Evolutionary conservation across 2,113 vertebrate species (phyloP), one percentile per base, ranked within the genome.

Genomic region (Neotoma lepida): DNA sequence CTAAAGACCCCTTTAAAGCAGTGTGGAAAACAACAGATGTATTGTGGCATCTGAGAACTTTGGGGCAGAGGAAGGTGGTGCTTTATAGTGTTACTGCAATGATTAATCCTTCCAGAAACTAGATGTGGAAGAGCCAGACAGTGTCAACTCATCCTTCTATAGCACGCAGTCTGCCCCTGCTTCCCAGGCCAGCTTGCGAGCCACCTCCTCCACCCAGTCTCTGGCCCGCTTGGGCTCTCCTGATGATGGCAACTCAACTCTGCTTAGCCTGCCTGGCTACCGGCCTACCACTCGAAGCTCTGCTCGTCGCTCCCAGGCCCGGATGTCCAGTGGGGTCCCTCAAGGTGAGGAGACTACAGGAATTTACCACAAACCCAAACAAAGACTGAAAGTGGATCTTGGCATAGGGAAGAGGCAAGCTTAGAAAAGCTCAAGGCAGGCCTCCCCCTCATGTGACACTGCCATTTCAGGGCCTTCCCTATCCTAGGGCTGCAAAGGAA

Each of bases 241-340:
- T 0, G 96, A 98, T 0, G 99, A 98, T 0, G 85, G 96, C 54
- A 97, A 97, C 13, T 98, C 99, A 0, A 97, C 98, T 0, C 98
- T 99, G 56, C 97, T 98, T 49, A 98, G 98, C 61, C 98, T 99
- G 18, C 99, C 99, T 0, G 99, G 99, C 2, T 99, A 99, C 97
- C 98, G 99, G 14, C 98, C 98, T 0, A 98, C 98, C 46, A 99
- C 99, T 9, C 98, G 98, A 7, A 97, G 98, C 73, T 98, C 98
- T 49, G 70, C 97, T 73, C 85, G 97, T 33, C 97, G 6, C 20
- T 98, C 95, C 91, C 98, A 94, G 94, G 96, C 89, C 61, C 98
- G 96, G 9, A 92, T 95, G 28, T 99, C 99, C 86, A 98, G 98
- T 91, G 94, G 86, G 46, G 96, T 95, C 41, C 97, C 97, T 92